Evolutionary conservation across 2,113 vertebrate species (phyloP), one percentile per base, ranked within the genome.

Genomic region (Larimichthys crocea): DNA sequence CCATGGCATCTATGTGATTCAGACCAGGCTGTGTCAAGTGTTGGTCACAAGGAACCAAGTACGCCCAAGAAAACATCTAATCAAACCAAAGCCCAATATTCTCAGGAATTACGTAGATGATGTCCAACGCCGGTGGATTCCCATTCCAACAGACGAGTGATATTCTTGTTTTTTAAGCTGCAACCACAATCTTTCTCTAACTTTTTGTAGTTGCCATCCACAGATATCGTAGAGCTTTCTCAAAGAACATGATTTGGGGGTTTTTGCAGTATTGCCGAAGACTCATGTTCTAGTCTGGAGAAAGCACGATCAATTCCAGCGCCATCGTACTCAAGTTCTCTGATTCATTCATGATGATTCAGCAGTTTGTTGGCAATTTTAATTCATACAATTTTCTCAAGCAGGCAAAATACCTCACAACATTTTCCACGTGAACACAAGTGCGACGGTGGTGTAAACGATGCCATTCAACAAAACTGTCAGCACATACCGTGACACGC

Each of bases 391-490:
- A 19, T 11, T 44, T 64, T 42, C 55, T 22, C 12, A 53, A 61
- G n/a, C 7, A n/a, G 52, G 31, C 31, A 35, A 55, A 74, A n/a
- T 10, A 60, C 3, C 42, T 3, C 7, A 19, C 22, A 65, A 31
- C 22, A 42, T 24, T 63, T 73, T n/a, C 29, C 44, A 57, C 29
- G 46, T 50, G 10, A 35, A 70, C 46, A 29, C 52, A 11, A 46
- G 48, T 24, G 64, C 10, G 14, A 2, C 64, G 35, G 17, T 10
- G 19, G 46, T 64, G 63, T 11, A 20, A 56, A 57, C 12, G 35
- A 53, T 52, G 52, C 16, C 63, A 67, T 65, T 29, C n/a, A 67
- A 62, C 53, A 82, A 50, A 53, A 40, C 59, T 40, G 46, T 48
- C 49, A 60, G 48, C 5, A 29, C 24, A 15, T 44, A 9, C 49